Conservation (phyloP, 2,113 vertebrate species). For the Girardinichthys multiradiatus region DNA sequence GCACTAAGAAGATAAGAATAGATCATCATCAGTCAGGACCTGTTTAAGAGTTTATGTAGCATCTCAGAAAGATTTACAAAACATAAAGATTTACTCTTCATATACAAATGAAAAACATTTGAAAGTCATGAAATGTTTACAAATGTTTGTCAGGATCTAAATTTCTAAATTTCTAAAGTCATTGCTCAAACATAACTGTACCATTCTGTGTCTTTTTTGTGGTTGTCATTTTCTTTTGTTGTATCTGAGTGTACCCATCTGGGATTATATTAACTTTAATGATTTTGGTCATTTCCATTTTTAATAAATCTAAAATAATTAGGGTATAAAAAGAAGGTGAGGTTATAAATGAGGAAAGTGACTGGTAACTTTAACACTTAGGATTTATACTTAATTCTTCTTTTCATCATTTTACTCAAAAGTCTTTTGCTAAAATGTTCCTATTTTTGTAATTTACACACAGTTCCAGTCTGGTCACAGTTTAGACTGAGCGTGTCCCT, state of each 20-base stretch:
- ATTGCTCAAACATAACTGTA: neutral
- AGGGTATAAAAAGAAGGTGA: neutral
- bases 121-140: no score
- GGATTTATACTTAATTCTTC: neutral
- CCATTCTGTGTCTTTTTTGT: no score
- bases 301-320: neutral
- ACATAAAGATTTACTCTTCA: no score
- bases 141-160: neutral
- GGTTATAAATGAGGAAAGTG: neutral
- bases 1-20: no score
- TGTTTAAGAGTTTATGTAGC: no score
- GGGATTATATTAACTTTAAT: no score
- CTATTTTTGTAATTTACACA: neutral
- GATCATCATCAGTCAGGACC: no score
- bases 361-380: neutral
- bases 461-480: neutral
- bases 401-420: neutral
- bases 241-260: neutral
- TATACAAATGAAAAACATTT: no score
- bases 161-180: neutral
- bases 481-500: neutral
- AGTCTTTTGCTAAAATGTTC: neutral
- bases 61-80: no score
- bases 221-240: neutral
- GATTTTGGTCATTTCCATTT: neutral